A percentile compares a stretch with the other conserved stretches of the same genome.
phyloP scores from a whole-genome alignment of 2,113 vertebrate genomes.

The Megaceryle torquata region DNA sequence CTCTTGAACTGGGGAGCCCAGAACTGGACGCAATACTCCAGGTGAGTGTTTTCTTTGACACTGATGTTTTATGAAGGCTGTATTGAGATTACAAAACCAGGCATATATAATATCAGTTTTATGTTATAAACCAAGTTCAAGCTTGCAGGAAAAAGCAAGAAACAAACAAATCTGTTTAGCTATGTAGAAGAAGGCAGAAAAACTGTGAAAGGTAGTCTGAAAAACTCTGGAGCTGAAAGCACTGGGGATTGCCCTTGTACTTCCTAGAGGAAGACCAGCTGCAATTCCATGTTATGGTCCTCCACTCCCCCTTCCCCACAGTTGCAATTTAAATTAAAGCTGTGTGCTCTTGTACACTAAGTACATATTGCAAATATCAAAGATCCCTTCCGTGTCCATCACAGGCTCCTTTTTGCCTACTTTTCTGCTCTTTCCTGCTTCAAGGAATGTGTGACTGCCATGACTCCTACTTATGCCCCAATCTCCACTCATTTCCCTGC shows the following conservation, averaged over 20 bases:
- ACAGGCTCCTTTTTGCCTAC: background rate
- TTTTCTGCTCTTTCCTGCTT: background rate
- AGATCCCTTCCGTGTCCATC: background rate
- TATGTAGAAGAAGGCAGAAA: background rate
- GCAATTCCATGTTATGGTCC: background rate
- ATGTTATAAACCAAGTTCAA: background rate
- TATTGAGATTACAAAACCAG: background rate
- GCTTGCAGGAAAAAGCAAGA: background rate
- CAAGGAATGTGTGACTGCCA: background rate
- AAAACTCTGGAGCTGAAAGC: background rate
- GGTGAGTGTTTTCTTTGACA: no score
- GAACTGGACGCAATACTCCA: no score
- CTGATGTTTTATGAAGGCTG: background rate
- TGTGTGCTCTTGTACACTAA: background rate
- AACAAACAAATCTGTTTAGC: background rate
- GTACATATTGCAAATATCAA: background rate
- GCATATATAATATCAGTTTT: background rate
- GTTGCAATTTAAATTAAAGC: background rate
- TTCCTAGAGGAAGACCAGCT: background rate
- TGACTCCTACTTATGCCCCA: background rate
- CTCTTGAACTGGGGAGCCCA: no score
- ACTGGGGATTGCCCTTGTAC: background rate
- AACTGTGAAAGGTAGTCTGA: background rate
- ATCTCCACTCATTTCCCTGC: background rate
- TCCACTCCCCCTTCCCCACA: background rate